Evolutionary conservation across 2,888 invertebrate genomes (phyloP).

Genomic region (Crematogaster levior): DNA sequence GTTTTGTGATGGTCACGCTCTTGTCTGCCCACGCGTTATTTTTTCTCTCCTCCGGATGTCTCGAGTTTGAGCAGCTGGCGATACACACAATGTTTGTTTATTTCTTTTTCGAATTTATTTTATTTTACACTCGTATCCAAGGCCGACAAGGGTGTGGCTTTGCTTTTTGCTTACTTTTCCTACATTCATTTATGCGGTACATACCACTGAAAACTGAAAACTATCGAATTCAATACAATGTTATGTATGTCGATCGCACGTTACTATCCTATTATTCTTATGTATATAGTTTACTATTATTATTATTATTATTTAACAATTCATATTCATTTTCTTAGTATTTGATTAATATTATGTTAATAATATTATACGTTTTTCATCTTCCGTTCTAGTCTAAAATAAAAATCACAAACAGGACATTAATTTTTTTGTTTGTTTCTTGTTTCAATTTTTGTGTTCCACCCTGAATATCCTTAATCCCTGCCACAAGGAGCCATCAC

Average conservation of each 20-base stretch:
- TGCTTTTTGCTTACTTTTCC: slow-evolving; percentile 77
- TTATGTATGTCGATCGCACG: slow-evolving; percentile 79
- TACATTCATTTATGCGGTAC: background rate
- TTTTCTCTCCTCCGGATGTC: background rate
- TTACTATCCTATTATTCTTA: slow-evolving; percentile 72
- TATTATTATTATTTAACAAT: slow-evolving; percentile 77
- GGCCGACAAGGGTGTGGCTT: slow-evolving; percentile 80
- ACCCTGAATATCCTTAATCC: background rate
- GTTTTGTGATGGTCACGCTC: slow-evolving; percentile 79
- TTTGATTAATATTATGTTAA: slow-evolving; percentile 79
- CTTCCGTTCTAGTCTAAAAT: slow-evolving; percentile 85
- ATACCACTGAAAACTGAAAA: slow-evolving; percentile 13
- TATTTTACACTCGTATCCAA: slow-evolving; percentile 60
- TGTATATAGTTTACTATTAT: slow-evolving; percentile 84
- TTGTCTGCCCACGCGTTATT: slow-evolving; percentile 72
- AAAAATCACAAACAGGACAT: slow-evolving; percentile 83
- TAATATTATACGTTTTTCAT: slow-evolving; percentile 83
- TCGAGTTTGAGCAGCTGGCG: slow-evolving; percentile 30
- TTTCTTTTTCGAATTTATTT: slow-evolving; percentile 50
- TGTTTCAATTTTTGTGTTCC: slow-evolving; percentile 66
- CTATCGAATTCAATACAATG: slow-evolving; percentile 65
- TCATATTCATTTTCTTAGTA: slow-evolving; percentile 69
- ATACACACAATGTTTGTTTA: slow-evolving; percentile 17
- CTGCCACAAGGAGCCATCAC: slow-evolving; percentile 19
- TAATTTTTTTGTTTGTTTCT: slow-evolving; percentile 79